Conservation (phyloP, 30 jellyfish, hydroid and myxozoan genomes). For the Catostylus mosaicus region DNA sequence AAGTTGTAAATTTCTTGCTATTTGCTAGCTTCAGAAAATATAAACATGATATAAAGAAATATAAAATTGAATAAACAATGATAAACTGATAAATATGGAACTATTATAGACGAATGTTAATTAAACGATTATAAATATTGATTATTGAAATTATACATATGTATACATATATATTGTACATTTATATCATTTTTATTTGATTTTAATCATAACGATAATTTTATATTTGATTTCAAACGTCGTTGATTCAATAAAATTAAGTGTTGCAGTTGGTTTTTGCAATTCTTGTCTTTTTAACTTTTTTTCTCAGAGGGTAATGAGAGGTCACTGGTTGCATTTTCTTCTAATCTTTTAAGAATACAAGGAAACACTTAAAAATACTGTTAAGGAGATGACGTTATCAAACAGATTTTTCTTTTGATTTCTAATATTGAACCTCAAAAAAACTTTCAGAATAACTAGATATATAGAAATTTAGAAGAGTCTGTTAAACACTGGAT, state of each 20-base stretch:
- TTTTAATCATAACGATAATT: slow-evolving; percentile 6
- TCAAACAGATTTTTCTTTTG: too few species aligned
- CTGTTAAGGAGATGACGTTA: too few species aligned
- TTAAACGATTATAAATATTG: slow-evolving; percentile 1
- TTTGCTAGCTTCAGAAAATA: slow-evolving; percentile 1
- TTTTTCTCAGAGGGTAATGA: neutral
- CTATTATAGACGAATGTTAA: neutral
- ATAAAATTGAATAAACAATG: neutral
- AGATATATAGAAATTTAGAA: too few species aligned
- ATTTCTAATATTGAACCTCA: too few species aligned
- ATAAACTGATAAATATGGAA: slow-evolving; percentile 2
- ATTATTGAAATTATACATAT: slow-evolving; percentile 11
- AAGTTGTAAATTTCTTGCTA: neutral
- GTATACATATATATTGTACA: slow-evolving; percentile 15
- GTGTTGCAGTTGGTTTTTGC: neutral
- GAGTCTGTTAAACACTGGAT: too few species aligned
- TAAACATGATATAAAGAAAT: neutral
- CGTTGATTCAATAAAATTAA: neutral
- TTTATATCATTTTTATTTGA: neutral
- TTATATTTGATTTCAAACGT: slow-evolving; percentile 14
- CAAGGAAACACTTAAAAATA: too few species aligned
- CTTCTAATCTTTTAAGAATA: too few species aligned
- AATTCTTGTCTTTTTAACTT: neutral
- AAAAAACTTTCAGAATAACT: too few species aligned
- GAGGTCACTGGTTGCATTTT: slow-evolving; percentile 27